Base-by-base conservation (phyloP, 30 jellyfish, hydroid and myxozoan species). In the Aurelia coerulea region DNA sequence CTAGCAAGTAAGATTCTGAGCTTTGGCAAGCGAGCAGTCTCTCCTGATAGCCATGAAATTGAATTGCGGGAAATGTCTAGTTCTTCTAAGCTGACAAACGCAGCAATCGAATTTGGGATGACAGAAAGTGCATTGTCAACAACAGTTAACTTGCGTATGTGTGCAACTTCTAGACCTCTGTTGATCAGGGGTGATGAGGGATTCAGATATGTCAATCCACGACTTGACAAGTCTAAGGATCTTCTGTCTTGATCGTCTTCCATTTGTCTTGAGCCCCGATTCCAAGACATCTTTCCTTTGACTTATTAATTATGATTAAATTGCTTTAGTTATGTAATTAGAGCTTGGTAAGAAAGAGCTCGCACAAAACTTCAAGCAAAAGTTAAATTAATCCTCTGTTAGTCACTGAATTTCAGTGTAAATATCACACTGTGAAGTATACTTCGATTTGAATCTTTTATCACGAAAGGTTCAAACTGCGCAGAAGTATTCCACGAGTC, bases 11-110 rank as follows among this genome's bases (percentile, higher is more conserved):
- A 66, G 18, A 90, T 71, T 78, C 76, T 82, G 41, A 95, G 74
- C 62, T 75, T 73, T 3, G 83, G 76, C 41, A 95, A 78, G 12
- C 80, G 92, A 29, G 92, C 84, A 23, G 87, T 54, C 76, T 95
- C 99, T 8, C 97, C 97, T 17, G 98, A 90, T 5, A 95, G 46
- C 99, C 99, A 95, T 15, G 99, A 65, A n/a, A 95, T 90, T 35
- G 72, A 64, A 69, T 95, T 95, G 29, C 98, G 88, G 37, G 99
- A 95, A 74, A 91, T 88, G 58, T 95, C 98, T 56, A 95, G 75
- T 82, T 95, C 98, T 70, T 86, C 90, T 33, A 95, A 59, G 66
- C 81, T 86, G 12, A 68, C 73, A 67, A 95, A 95, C 8, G 84
- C 92, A 4, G 95, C 46, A 14, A 95, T 86, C 14, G 84, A 10